These are phyloP conservation scores for Eustalomyia histrio DNA, from an alignment of 2,888 invertebrate species.

Conservation along the genomic window DNA sequence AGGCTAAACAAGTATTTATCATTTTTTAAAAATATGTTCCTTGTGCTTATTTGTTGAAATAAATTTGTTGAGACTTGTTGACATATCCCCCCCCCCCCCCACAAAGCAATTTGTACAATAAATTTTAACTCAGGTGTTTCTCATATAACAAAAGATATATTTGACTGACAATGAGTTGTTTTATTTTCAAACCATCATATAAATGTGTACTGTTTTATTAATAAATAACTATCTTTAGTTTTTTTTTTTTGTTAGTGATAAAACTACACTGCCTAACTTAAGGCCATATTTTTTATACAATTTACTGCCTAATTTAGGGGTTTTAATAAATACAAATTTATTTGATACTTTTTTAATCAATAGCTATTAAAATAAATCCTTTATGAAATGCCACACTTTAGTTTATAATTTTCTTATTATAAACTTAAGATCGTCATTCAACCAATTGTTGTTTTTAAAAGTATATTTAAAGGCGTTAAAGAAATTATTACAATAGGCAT, in stretches of 20 bases:
- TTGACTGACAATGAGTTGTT: too few relatives aligned
- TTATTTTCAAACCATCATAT: too few relatives aligned
- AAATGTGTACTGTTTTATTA: too few relatives aligned
- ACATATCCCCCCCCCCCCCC: background rate
- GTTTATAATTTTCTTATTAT: background rate
- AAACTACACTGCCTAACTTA: background rate
- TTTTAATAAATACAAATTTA: background rate
- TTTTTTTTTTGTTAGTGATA: too few relatives aligned
- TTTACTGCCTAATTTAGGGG: background rate
- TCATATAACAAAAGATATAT: background rate
- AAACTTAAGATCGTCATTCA: background rate
- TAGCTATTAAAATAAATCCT: background rate
- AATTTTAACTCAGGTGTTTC: background rate
- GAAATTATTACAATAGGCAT: conserved; percentile 2
- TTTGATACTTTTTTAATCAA: background rate
- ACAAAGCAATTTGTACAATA: background rate
- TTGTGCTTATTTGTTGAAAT: background rate
- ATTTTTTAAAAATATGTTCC: background rate
- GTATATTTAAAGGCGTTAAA: conserved; percentile 14
- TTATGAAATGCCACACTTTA: background rate
- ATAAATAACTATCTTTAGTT: too few relatives aligned
- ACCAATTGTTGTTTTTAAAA: background rate
- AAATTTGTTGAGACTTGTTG: background rate
- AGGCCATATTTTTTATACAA: background rate
- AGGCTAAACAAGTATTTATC: too few relatives aligned